A percentile compares a stretch with the other conserved stretches of the same genome.
Evolutionary conservation across 1,140 invertebrate genomes (phyloP).

Genomic region (Mamestra configurata): DNA sequence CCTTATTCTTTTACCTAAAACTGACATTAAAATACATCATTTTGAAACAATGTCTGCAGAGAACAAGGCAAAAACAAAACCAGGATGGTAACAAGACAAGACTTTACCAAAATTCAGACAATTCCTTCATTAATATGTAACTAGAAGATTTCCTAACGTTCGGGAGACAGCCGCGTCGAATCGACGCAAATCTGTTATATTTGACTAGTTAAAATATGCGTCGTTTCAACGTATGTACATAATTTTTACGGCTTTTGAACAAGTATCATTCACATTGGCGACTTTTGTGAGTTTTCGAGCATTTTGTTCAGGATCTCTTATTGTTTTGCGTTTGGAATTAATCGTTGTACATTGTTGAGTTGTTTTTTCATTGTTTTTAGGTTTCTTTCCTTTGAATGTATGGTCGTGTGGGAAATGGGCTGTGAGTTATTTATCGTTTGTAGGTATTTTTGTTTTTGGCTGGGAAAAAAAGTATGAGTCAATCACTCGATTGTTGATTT

Average conservation of each 20-base stretch:
- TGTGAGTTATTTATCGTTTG: conserved; percentile 17
- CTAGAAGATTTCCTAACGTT: conserved; percentile 44
- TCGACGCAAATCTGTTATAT: conserved; percentile 72
- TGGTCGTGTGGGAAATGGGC: conserved; percentile 27
- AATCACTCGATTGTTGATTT: neutral
- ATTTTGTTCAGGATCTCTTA: conserved; percentile 39
- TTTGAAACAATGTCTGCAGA: conserved; percentile 10
- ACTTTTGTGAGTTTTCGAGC: conserved; percentile 52
- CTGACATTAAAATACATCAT: conserved; percentile 16
- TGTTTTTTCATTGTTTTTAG: conserved; percentile 55
- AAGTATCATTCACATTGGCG: conserved; percentile 62
- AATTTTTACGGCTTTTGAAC: conserved; percentile 68
- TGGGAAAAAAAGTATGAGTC: neutral
- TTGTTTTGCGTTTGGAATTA: conserved; percentile 67
- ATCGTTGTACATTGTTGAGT: conserved; percentile 61
- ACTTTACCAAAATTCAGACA: conserved; percentile 38
- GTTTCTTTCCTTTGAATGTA: conserved; percentile 36
- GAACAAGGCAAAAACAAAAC: too few relatives aligned
- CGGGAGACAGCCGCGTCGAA: conserved; percentile 69
- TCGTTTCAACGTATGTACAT: conserved; percentile 62
- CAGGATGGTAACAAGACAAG: neutral
- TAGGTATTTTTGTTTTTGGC: neutral
- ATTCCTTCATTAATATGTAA: conserved; percentile 39
- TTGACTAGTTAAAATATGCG: conserved; percentile 64
- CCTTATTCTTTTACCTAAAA: neutral